These are phyloP conservation scores for Pteropus alecto DNA, from an alignment of 2,113 vertebrate species.

Conservation along the genomic window DNA sequence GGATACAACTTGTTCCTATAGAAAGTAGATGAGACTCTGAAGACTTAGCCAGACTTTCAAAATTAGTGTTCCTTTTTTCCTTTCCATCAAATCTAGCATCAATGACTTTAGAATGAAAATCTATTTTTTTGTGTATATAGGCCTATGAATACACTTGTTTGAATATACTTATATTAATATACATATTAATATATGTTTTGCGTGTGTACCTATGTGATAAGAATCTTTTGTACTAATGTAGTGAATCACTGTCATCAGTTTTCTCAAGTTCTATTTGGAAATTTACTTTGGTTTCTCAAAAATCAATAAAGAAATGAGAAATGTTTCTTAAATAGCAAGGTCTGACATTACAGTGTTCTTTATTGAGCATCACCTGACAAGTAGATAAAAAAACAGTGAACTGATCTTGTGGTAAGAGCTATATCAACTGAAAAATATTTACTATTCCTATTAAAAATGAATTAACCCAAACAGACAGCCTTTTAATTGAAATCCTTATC, in stretches of 20 bases:
- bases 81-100: neutral
- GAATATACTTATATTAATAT: neutral
- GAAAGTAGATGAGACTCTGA: neutral
- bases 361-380: constrained; percentile 75
- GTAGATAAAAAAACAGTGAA: constrained; percentile 75
- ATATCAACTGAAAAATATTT: constrained; percentile 82
- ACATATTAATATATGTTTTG: neutral
- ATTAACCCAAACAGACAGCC: constrained; percentile 81
- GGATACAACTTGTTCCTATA: neutral
- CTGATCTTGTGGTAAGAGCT: constrained; percentile 66
- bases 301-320: constrained; percentile 57
- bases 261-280: constrained; percentile 19
- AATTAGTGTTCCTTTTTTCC: neutral
- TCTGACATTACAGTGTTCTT: constrained; percentile 35
- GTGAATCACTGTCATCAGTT: neutral
- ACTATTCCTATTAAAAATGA: constrained; percentile 85
- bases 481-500: constrained; percentile 86
- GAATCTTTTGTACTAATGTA: neutral
- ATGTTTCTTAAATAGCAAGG: constrained; percentile 57
- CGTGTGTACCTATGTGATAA: neutral
- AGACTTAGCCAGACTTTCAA: neutral
- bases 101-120: constrained; percentile 7
- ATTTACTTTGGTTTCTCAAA: constrained; percentile 62
- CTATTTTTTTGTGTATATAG: neutral
- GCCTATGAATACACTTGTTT: neutral